These are phyloP conservation scores for Rhopalosiphum maidis DNA, from an alignment of 1,140 invertebrate species.

Conservation along the genomic window DNA sequence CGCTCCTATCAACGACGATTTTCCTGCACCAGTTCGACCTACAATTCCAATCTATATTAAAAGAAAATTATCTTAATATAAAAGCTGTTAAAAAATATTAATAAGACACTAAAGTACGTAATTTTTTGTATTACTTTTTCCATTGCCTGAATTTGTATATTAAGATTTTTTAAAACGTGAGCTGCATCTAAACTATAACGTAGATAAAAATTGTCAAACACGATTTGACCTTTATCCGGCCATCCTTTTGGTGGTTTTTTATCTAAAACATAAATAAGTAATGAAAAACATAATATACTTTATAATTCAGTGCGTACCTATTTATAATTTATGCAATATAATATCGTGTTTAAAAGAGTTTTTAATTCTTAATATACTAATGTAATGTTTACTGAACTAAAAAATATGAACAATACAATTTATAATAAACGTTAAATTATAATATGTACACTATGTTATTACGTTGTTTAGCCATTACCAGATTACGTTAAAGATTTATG, in stretches of 20 bases:
- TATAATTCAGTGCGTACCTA: background rate
- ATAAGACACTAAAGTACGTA: constrained; percentile 66
- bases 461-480: too few species aligned
- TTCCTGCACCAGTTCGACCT: constrained; percentile 76
- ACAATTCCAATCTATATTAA: constrained; percentile 55
- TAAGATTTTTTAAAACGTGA: constrained; percentile 74
- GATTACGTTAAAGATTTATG: too few species aligned
- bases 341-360: too few species aligned
- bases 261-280: constrained; percentile 58
- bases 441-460: too few species aligned
- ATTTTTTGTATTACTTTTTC: constrained; percentile 71
- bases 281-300: too few species aligned
- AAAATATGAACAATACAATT: too few species aligned
- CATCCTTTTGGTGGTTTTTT: constrained; percentile 64
- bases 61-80: background rate
- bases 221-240: constrained; percentile 74
- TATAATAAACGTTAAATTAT: too few species aligned
- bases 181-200: constrained; percentile 65
- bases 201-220: constrained; percentile 67
- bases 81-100: background rate
- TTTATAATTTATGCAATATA: too few species aligned
- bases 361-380: too few species aligned
- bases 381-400: too few species aligned
- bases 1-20: constrained; percentile 77
- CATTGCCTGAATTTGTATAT: constrained; percentile 71